Base-by-base conservation (phyloP, 2,113 vertebrate species). In the Ifrita kowaldi region DNA sequence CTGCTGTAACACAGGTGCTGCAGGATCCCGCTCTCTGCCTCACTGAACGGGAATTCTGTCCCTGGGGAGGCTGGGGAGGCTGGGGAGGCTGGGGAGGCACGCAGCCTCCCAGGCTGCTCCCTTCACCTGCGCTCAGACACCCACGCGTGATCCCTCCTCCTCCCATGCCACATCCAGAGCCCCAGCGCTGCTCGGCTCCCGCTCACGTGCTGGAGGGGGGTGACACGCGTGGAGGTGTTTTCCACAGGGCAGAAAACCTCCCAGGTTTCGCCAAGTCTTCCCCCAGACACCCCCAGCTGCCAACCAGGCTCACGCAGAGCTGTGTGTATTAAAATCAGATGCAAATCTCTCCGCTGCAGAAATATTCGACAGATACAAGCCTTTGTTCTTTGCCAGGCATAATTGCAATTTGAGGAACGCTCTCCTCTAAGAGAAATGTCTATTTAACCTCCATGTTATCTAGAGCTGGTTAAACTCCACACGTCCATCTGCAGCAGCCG, bases 401-500 rank as follows among this genome's bases (percentile, higher is more conserved):
- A 90, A 86, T 12, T 93, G 86, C 83, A 81, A 63, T 75, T 63
- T 67, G 92, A 93, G 57, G 64, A 84, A 50, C 12, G 64, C 83
- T 81, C 83, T 84, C 46, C 59, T 86, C 71, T 21, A 21, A 80
- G 50, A 94, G 60, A 84, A 95, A 92, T 5, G 33, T 39, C 88
- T 81, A 2, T 86, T 92, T 95, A 90, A 93, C 88, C 82, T 92
- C 79, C 0, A 1, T 11, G 8, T 63, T 95, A 85, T 88, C 89
- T 52, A 3, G 91, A 83, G 87, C 67, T 93, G 87, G 67, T 82
- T 44, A 50, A 85, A 93, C 42, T 68, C 59, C 84, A 0, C 27
- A 0, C 47, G 78, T 53, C 94, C 90, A 80, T 93, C 91, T 96
- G 96, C 94, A 84, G 95, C 70, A 77, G 90, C 87, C 86, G 96